Percentiles rank a stretch among this genome's conserved stretches.
These are phyloP conservation scores for Caenorhabditis japonica DNA, from an alignment of 2,888 invertebrate species.

Conservation along the genomic window DNA sequence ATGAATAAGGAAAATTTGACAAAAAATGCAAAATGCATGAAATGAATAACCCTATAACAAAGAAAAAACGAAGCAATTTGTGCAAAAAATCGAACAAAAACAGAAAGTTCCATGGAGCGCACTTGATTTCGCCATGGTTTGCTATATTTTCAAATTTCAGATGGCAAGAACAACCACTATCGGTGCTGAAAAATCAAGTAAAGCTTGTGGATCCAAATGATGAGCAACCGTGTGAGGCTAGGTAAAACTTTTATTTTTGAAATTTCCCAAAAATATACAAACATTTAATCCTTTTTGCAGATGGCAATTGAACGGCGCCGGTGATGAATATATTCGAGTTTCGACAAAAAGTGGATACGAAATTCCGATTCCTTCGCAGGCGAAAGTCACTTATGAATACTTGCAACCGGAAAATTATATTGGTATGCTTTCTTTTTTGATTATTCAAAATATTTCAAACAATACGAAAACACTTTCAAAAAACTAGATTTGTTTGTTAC, in stretches of 20 bases:
- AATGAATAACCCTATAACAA: too few species aligned
- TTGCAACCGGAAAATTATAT: slow-evolving; percentile 70
- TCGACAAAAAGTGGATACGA: slow-evolving; percentile 70
- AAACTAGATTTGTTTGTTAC: slow-evolving; percentile 26
- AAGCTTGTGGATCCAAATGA: slow-evolving; percentile 75
- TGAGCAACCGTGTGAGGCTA: slow-evolving; percentile 63
- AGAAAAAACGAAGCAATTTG: too few species aligned
- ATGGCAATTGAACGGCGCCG: slow-evolving; percentile 66
- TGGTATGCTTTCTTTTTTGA: slow-evolving; percentile 49
- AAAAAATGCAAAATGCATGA: too few species aligned
- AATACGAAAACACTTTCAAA: background rate
- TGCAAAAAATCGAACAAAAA: too few species aligned
- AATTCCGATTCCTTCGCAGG: slow-evolving; percentile 74
- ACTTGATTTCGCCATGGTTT: background rate
- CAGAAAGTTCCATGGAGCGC: too few species aligned
- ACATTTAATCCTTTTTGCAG: slow-evolving; percentile 40
- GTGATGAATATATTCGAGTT: slow-evolving; percentile 69
- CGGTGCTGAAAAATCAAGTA: slow-evolving; percentile 69
- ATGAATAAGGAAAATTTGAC: too few species aligned
- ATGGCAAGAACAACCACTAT: slow-evolving; percentile 69
- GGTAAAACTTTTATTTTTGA: slow-evolving; percentile 33
- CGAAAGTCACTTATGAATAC: slow-evolving; percentile 73
- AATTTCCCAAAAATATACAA: background rate
- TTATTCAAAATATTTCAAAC: background rate
- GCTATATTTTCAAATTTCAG: slow-evolving; percentile 19